These are phyloP conservation scores for Laupala kohalensis DNA, from an alignment of 1,140 invertebrate species.

Conservation along the genomic window DNA sequence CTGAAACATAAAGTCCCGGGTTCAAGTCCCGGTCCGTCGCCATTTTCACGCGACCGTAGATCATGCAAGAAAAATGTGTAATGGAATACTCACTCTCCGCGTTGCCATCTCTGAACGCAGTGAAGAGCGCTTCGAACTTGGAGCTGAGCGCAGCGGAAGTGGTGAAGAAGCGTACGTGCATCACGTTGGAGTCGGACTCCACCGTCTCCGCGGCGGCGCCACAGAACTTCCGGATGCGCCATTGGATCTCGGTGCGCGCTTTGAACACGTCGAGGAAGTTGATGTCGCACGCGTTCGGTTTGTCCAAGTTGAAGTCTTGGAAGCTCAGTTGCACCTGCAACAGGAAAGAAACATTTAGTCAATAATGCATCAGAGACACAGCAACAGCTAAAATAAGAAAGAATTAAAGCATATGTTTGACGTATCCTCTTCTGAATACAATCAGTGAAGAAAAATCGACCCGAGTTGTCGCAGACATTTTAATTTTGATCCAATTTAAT, in stretches of 20 bases:
- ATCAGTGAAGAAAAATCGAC: too few species aligned
- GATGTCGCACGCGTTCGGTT: slow-evolving; percentile 69
- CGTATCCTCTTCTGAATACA: too few species aligned
- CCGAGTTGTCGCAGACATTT: too few species aligned
- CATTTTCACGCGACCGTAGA: too few species aligned
- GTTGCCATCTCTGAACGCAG: slow-evolving; percentile 49
- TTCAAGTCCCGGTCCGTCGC: too few species aligned
- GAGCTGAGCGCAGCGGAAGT: slow-evolving; percentile 48
- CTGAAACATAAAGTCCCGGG: too few species aligned
- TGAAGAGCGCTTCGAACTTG: slow-evolving; percentile 55
- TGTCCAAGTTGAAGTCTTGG: slow-evolving; percentile 46
- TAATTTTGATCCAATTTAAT: too few species aligned
- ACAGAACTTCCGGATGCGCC: slow-evolving; percentile 54
- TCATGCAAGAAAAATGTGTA: too few species aligned
- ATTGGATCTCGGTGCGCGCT: slow-evolving; percentile 45
- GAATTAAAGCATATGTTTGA: too few species aligned
- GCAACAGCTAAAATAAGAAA: too few species aligned
- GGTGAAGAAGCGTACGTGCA: slow-evolving; percentile 57
- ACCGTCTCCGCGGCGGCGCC: slow-evolving; percentile 64
- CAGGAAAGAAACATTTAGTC: too few species aligned
- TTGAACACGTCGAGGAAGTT: slow-evolving; percentile 70
- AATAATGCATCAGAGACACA: too few species aligned
- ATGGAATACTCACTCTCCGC: neutral
- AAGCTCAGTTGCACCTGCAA: slow-evolving; percentile 63
- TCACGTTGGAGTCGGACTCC: slow-evolving; percentile 40